A percentile compares a stretch with the other conserved stretches of the same genome.
These are phyloP conservation scores for Strigamia maritima DNA, from an alignment of 2,888 invertebrate genomes.

Conservation along the genomic window DNA sequence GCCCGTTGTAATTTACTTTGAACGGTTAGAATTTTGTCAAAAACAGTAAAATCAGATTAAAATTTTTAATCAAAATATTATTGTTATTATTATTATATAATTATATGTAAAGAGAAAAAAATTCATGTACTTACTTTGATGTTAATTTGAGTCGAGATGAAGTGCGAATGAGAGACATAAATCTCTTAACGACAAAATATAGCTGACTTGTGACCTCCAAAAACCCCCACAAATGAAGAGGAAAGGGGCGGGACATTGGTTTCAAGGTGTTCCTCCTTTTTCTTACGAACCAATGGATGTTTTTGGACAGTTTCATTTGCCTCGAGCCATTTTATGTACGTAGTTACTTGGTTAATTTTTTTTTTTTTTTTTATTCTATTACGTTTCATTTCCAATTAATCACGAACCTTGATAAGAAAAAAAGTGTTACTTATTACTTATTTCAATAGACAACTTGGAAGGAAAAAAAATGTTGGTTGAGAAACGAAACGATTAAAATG, in stretches of 20 bases:
- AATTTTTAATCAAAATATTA: no score
- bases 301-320: not conserved
- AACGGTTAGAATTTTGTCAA: not conserved
- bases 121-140: not conserved
- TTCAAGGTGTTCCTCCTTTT: constrained; percentile 1
- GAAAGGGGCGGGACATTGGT: constrained; percentile 3
- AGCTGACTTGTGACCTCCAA: constrained; percentile 7
- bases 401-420: not conserved
- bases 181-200: not conserved
- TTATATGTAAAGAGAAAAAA: not conserved
- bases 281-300: not conserved
- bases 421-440: no score
- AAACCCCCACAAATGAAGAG: constrained; percentile 21
- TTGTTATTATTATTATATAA: no score
- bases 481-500: no score
- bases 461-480: no score
- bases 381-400: constrained; percentile 3
- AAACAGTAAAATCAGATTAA: not conserved
- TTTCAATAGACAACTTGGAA: no score
- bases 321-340: not conserved
- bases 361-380: not conserved
- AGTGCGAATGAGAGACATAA: not conserved
- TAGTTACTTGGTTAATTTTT: not conserved
- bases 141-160: not conserved
- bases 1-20: not conserved